These are phyloP conservation scores for Furcifer pardalis DNA, from an alignment of 2,797 vertebrate species.

Conservation along the genomic window DNA sequence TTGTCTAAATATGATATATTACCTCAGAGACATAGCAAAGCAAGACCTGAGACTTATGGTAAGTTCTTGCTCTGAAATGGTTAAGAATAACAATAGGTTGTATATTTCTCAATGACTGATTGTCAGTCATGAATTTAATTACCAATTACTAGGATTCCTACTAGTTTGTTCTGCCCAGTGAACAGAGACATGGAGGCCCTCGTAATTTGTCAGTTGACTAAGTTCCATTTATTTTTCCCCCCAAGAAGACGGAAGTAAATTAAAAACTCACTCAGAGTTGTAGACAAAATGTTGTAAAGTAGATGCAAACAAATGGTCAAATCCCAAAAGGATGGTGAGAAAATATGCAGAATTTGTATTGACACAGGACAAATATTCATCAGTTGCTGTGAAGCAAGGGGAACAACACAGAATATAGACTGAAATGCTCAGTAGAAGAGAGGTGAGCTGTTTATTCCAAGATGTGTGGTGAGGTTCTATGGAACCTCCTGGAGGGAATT, in stretches of 20 bases:
- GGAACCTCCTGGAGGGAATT: not conserved
- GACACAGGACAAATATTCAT: not conserved
- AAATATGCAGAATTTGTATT: not conserved
- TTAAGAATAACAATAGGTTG: conserved; percentile 72
- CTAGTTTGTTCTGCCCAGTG: conserved; percentile 65
- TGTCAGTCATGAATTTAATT: conserved; percentile 73
- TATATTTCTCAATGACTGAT: conserved; percentile 70
- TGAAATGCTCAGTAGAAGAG: not conserved
- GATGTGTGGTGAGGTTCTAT: not conserved
- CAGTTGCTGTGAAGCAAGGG: not conserved
- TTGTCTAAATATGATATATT: conserved; percentile 64
- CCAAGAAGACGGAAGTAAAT: conserved; percentile 69
- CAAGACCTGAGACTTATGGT: conserved; percentile 68
- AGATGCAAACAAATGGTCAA: conserved; percentile 62
- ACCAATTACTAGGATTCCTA: conserved; percentile 68
- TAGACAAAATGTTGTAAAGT: conserved; percentile 68
- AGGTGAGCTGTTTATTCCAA: not conserved
- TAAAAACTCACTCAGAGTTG: conserved; percentile 69
- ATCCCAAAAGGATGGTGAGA: conserved; percentile 9
- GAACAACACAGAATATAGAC: not conserved
- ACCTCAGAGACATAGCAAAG: conserved; percentile 67
- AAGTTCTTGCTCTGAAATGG: conserved; percentile 73
- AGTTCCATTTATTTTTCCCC: conserved; percentile 66
- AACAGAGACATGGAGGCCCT: conserved; percentile 64
- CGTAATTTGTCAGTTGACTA: conserved; percentile 73